Percentiles rank a stretch among this genome's conserved stretches.
These are phyloP conservation scores for Aspidoscelis tigris DNA, from an alignment of 2,113 vertebrate species.

Conservation along the genomic window DNA sequence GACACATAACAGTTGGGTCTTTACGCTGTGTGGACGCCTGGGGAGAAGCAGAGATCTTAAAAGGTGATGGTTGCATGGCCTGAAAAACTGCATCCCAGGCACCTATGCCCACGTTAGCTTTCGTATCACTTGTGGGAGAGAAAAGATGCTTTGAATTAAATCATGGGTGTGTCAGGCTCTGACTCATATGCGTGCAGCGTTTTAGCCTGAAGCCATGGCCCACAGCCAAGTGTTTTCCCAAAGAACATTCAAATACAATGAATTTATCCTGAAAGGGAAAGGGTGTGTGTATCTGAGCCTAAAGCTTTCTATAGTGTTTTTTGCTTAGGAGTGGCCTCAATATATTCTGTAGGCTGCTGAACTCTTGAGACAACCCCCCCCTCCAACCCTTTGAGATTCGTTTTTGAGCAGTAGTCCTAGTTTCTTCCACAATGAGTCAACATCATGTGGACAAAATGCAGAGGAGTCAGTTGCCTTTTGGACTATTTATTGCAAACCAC, in stretches of 20 bases:
- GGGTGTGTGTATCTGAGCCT: not conserved
- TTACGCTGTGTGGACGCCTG: too few species aligned
- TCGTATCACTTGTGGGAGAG: not conserved
- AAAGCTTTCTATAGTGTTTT: not conserved
- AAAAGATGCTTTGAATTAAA: too few species aligned
- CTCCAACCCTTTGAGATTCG: too few species aligned
- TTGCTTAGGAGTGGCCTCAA: not conserved
- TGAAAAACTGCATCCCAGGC: too few species aligned
- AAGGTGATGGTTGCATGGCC: too few species aligned
- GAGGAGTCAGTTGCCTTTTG: not conserved
- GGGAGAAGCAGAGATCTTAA: too few species aligned
- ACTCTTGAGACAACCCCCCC: not conserved
- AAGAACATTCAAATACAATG: not conserved
- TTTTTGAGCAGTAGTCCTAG: not conserved
- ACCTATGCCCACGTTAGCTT: too few species aligned
- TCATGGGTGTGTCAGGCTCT: not conserved
- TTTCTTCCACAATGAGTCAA: slow-evolving; percentile 3
- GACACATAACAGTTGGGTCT: too few species aligned
- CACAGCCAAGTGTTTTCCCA: not conserved
- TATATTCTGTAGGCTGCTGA: not conserved
- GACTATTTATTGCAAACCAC: not conserved
- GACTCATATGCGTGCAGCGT: not conserved
- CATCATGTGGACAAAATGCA: not conserved
- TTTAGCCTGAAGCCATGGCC: not conserved
- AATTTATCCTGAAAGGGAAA: not conserved